Conservation (phyloP, 1,140 invertebrate genomes). For the Agrypnia vestita region DNA sequence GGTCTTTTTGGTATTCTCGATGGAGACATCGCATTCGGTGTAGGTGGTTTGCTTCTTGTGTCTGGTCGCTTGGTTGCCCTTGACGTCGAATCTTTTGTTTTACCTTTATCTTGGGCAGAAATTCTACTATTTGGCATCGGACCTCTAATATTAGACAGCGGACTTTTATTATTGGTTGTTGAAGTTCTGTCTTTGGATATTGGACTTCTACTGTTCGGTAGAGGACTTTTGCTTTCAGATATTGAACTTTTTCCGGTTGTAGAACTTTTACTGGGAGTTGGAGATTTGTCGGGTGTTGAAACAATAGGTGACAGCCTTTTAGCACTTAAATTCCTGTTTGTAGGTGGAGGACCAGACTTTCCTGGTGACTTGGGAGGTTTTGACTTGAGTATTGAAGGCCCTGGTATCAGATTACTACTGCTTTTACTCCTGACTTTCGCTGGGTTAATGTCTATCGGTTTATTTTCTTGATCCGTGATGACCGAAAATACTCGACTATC, state of each 20-base stretch:
- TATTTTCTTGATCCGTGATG: constrained; percentile 52
- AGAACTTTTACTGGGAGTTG: constrained; percentile 62
- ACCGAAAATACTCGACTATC: constrained; percentile 64
- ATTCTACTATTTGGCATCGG: not conserved
- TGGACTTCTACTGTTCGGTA: not conserved
- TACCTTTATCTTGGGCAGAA: not conserved
- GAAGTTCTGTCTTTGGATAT: too few species aligned
- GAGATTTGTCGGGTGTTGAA: constrained; percentile 71
- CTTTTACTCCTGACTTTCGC: constrained; percentile 66
- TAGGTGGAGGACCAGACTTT: constrained; percentile 68
- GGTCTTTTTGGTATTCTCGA: constrained; percentile 58
- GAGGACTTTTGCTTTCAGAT: not conserved
- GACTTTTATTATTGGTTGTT: too few species aligned
- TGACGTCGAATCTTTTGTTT: constrained; percentile 43
- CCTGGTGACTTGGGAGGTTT: constrained; percentile 72
- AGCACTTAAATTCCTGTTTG: constrained; percentile 67
- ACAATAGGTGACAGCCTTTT: constrained; percentile 72
- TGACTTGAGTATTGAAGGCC: constrained; percentile 66
- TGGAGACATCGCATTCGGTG: constrained; percentile 66
- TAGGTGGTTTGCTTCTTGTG: constrained; percentile 65
- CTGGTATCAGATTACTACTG: constrained; percentile 66
- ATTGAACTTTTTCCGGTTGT: constrained; percentile 12
- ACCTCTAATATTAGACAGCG: not conserved
- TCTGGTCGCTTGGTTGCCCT: constrained; percentile 11
- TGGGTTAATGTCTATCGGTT: constrained; percentile 66